Percentiles rank a stretch among this genome's conserved stretches.
phyloP scores from a whole-genome alignment of 2,797 vertebrate species.

The Megaceryle alcyon region DNA sequence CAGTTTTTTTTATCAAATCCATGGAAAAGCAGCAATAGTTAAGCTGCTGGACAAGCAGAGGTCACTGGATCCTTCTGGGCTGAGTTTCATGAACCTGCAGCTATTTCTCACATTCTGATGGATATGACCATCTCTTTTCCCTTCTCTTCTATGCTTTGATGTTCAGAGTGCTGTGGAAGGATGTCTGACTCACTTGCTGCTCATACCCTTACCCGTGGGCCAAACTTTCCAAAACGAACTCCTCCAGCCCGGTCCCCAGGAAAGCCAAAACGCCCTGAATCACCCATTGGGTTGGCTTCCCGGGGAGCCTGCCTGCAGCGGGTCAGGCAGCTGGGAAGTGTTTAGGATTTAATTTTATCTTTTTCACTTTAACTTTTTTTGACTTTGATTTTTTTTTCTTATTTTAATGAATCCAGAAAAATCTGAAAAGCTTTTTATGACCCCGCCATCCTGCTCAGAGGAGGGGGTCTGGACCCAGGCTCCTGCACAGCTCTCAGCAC shows the following conservation, averaged over 20 bases:
- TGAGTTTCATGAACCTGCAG: not conserved
- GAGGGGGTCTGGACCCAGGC: not conserved
- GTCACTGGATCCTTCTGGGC: not conserved
- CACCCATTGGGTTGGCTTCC: accelerated
- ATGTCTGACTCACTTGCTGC: not conserved
- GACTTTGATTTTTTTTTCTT: not conserved
- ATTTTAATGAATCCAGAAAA: not conserved
- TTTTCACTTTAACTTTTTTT: not conserved
- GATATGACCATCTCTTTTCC: not conserved
- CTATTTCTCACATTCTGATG: not conserved
- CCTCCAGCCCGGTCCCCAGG: not conserved
- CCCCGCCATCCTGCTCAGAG: not conserved
- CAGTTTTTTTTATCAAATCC: not conserved
- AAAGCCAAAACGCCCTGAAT: not conserved
- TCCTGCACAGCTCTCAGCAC: not conserved
- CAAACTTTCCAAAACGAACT: not conserved
- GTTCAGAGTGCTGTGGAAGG: not conserved
- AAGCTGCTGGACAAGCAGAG: not conserved
- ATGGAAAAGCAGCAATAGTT: not conserved
- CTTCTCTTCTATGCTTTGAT: not conserved
- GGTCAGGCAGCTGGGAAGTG: not conserved
- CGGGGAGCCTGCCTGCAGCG: accelerated
- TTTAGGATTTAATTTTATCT: not conserved
- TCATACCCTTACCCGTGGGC: not conserved
- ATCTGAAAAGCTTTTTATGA: not conserved